Conservation (phyloP, 2,113 vertebrate genomes). For the Macroglossus sobrinus region DNA sequence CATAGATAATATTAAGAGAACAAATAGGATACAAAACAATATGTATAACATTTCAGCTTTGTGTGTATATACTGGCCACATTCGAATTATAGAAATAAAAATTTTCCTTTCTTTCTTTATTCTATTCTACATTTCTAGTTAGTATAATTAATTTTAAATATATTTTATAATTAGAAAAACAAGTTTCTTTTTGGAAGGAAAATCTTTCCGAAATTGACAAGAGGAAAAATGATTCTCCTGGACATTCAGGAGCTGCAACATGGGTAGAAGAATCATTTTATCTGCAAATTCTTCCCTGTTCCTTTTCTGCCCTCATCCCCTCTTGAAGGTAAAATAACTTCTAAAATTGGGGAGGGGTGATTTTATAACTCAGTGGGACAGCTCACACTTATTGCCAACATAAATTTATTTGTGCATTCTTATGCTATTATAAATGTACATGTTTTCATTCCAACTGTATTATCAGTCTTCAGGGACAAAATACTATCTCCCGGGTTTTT, state of each 20-base stretch:
- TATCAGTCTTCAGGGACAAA: neutral
- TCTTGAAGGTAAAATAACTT: neutral
- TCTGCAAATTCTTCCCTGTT: neutral
- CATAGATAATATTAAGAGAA: neutral
- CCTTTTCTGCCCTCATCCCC: too few relatives aligned
- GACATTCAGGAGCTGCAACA: neutral
- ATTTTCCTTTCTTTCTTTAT: neutral
- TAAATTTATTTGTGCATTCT: neutral
- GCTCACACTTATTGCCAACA: neutral
- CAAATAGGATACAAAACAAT: neutral
- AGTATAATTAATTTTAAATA: neutral
- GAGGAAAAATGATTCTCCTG: neutral
- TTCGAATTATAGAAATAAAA: slow-evolving; percentile 21
- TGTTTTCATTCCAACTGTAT: neutral
- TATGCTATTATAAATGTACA: neutral
- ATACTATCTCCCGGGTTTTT: neutral
- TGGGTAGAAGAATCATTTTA: slow-evolving; percentile 16
- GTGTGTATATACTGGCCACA: neutral
- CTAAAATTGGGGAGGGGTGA: neutral
- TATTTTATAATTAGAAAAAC: slow-evolving; percentile 34
- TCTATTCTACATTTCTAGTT: neutral
- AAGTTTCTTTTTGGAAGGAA: slow-evolving; percentile 7
- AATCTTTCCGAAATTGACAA: neutral
- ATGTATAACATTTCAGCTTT: neutral
- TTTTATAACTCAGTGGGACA: neutral